phyloP scores from a whole-genome alignment of 2,888 invertebrate genomes.

The Tenthredo amoena region DNA sequence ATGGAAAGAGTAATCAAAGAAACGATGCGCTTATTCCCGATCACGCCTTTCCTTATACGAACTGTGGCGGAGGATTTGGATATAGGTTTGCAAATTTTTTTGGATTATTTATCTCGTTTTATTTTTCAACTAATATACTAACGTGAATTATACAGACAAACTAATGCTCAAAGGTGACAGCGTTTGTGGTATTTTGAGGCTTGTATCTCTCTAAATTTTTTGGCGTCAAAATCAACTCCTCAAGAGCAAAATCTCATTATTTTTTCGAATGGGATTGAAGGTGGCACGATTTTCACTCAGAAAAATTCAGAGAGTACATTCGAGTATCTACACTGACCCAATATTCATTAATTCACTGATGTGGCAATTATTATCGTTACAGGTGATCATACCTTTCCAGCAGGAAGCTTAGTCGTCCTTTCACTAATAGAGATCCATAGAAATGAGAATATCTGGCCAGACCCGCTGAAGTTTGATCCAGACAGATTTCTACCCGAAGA shows the following conservation, averaged over 20 bases:
- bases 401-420: slow-evolving; percentile 60
- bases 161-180: too few relatives aligned
- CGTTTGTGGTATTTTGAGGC: too few relatives aligned
- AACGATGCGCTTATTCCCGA: slow-evolving; percentile 81
- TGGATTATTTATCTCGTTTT: neutral
- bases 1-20: slow-evolving; percentile 82
- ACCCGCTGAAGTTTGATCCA: slow-evolving; percentile 67
- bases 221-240: too few relatives aligned
- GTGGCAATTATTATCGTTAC: neutral
- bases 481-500: slow-evolving; percentile 68
- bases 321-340: neutral
- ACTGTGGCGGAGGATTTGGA: slow-evolving; percentile 78
- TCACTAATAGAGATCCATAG: slow-evolving; percentile 62
- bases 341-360: neutral
- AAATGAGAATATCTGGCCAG: slow-evolving; percentile 61
- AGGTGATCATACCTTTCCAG: slow-evolving; percentile 61
- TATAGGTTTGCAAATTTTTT: slow-evolving; percentile 64
- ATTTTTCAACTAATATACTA: neutral
- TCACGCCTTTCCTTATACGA: slow-evolving; percentile 80
- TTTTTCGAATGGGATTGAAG: too few relatives aligned
- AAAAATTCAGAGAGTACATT: too few relatives aligned
- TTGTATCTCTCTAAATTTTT: too few relatives aligned
- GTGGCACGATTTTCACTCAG: too few relatives aligned
- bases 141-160: neutral
- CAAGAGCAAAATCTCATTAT: too few relatives aligned